Evolutionary conservation across 2,888 invertebrate species (phyloP).

Genomic region (Mythimna loreyi): DNA sequence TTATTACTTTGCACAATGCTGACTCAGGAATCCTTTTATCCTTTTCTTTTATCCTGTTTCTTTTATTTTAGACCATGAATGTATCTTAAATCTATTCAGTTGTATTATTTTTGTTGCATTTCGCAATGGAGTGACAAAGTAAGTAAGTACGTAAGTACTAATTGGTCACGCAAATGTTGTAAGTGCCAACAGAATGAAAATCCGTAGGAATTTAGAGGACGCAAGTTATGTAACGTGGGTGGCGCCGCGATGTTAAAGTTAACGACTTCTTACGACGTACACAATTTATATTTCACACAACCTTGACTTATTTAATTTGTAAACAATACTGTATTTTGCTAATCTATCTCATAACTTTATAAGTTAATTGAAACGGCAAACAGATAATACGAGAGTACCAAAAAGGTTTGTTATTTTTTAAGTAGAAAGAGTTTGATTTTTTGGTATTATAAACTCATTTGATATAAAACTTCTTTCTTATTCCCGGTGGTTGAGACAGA

Average conservation of each 20-base stretch:
- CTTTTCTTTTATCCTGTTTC: slow-evolving; percentile 1
- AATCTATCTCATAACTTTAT: slow-evolving; percentile 23
- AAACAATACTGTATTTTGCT: slow-evolving; percentile 44
- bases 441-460: not conserved
- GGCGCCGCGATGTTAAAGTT: slow-evolving; percentile 53
- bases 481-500: too few species aligned
- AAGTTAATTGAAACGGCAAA: slow-evolving; percentile 22
- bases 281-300: slow-evolving; percentile 54
- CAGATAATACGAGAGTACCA: not conserved
- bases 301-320: slow-evolving; percentile 47
- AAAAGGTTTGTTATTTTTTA: not conserved
- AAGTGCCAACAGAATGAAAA: slow-evolving; percentile 64
- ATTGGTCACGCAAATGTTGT: slow-evolving; percentile 67
- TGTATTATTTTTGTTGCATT: slow-evolving; percentile 46
- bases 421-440: not conserved
- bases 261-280: slow-evolving; percentile 30
- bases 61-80: slow-evolving; percentile 8
- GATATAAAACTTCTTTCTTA: not conserved
- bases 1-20: slow-evolving; percentile 48
- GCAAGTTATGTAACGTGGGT: slow-evolving; percentile 64
- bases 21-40: slow-evolving; percentile 41
- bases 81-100: slow-evolving; percentile 20
- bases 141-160: slow-evolving; percentile 53
- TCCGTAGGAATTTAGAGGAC: slow-evolving; percentile 73
- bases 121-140: slow-evolving; percentile 50